Percentiles rank a stretch among this genome's conserved stretches.
Conservation (phyloP, 2,888 invertebrate genomes). For the Leucoptera coffeella region DNA sequence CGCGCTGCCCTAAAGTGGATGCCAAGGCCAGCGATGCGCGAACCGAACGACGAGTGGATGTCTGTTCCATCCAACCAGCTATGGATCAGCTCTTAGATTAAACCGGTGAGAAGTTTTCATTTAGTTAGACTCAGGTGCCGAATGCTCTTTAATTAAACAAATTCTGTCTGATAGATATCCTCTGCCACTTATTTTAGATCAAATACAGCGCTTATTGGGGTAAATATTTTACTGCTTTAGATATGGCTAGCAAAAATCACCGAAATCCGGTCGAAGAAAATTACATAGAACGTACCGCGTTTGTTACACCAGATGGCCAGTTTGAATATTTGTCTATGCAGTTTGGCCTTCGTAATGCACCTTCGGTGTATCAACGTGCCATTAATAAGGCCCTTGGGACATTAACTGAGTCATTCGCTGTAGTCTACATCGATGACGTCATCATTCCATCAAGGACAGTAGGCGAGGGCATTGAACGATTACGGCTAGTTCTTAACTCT, state of each 20-base stretch:
- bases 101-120: no score
- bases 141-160: no score
- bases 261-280: neutral
- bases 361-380: neutral
- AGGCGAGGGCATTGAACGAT: neutral
- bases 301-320: constrained; percentile 1
- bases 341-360: constrained; percentile 1
- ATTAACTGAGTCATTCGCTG: neutral
- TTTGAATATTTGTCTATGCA: constrained; percentile 1
- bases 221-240: neutral
- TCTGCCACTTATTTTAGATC: neutral
- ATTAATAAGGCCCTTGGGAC: neutral
- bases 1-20: no score
- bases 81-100: no score
- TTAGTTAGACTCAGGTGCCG: no score
- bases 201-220: no score
- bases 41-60: no score
- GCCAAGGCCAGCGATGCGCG: no score
- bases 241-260: neutral
- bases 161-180: neutral
- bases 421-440: neutral
- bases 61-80: no score
- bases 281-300: neutral
- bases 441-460: neutral
- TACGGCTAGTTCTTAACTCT: neutral